Base-by-base conservation (phyloP, 2,113 vertebrate species). In the Semicossyphus pulcher region DNA sequence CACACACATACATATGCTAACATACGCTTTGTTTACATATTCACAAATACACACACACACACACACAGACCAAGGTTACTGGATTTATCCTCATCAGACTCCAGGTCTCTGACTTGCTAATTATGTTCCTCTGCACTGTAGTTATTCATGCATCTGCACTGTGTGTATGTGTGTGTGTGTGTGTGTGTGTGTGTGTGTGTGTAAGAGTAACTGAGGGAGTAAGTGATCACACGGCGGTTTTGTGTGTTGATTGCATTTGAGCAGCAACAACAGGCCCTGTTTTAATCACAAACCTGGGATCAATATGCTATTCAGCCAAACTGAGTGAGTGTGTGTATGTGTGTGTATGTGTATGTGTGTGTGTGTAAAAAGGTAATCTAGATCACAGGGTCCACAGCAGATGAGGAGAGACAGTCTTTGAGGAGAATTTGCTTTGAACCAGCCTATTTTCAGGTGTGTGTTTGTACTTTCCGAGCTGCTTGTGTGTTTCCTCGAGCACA, bases 281-380 rank as follows among this genome's bases (percentile, higher is more conserved):
- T 86, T 89, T 83, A 87, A 88, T 90, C 81, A 88, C 68, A 72
- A 88, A 56, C 63, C 28, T 32, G 0, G 58, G 80, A 89, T 90
- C 90, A 76, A 89, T 89, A 84, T 49, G 81, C 37, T 56, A 37
- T 79, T 83, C 56, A 45, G 42, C 37, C 70, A 18, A 63, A 47
- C 29, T n/a, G 31, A n/a, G n/a, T n/a, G n/a, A n/a, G 21, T 18
- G 60, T 41, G 15, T 41, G 15, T 41, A 5, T 58, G 11, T 21
- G n/a, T 44, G 67, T 59, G 37, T 65, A 31, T n/a, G 26, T 14
- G 25, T 28, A 52, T 10, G 37, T 47, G 52, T 31, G 68, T 12
- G 15, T 51, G 15, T 51, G 34, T 23, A 10, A 44, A 65, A 83
- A 69, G 78, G 69, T 74, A 78, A 80, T 80, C 65, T 81, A 80